Evolutionary conservation across 1,140 invertebrate species (phyloP).

Genomic region (Neelides sp.): DNA sequence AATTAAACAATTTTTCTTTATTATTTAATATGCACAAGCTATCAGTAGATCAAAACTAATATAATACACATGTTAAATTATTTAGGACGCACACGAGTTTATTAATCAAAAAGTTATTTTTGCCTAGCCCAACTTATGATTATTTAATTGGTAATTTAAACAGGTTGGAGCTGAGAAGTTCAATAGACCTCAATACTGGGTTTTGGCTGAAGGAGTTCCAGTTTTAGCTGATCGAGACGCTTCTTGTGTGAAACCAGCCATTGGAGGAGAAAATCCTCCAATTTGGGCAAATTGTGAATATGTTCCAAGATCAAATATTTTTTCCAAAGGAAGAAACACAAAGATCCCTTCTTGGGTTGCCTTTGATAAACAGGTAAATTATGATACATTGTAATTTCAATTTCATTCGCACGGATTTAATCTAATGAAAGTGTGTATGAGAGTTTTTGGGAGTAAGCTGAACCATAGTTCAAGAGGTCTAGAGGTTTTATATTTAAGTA

Average conservation of each 20-base stretch:
- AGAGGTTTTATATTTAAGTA: too few relatives aligned
- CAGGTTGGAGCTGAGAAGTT: constrained; percentile 28
- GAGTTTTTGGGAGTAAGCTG: too few relatives aligned
- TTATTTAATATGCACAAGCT: background rate
- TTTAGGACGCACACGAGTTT: too few relatives aligned
- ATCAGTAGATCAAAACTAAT: too few relatives aligned
- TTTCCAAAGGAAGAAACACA: constrained; percentile 50
- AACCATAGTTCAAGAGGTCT: too few relatives aligned
- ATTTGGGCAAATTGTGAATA: constrained; percentile 28
- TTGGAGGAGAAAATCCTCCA: constrained; percentile 33
- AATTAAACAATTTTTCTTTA: background rate
- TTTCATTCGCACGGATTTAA: constrained; percentile 2
- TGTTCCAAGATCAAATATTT: constrained; percentile 46
- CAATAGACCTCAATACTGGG: constrained; percentile 22
- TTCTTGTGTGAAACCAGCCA: constrained; percentile 34
- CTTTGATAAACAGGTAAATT: constrained; percentile 63
- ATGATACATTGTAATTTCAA: constrained; percentile 10
- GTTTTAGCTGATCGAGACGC: constrained; percentile 22
- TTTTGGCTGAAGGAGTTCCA: constrained; percentile 7
- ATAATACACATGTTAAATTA: too few relatives aligned
- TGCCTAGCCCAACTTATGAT: too few relatives aligned
- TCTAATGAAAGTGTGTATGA: too few relatives aligned
- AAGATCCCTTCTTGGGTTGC: constrained; percentile 68
- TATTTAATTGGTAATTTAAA: too few relatives aligned
- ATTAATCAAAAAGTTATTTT: too few relatives aligned